A percentile compares a stretch with the other conserved stretches of the same genome.
Evolutionary conservation across 1,140 invertebrate species (phyloP).

Genomic region (Cyclargus thomasi): DNA sequence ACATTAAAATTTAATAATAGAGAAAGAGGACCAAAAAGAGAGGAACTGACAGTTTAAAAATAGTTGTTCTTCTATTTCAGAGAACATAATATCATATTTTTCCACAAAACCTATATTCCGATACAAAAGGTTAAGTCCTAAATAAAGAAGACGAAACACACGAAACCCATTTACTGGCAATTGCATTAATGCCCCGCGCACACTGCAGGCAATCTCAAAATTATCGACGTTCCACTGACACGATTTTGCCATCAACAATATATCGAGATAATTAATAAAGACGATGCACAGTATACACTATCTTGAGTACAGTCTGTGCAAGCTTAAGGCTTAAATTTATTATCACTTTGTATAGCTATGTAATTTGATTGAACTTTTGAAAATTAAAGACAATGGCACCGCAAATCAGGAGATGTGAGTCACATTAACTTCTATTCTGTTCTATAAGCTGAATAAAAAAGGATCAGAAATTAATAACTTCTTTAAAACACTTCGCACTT

Average conservation of each 20-base stretch:
- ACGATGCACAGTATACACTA: neutral
- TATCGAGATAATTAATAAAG: constrained; percentile 1
- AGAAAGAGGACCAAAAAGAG: neutral
- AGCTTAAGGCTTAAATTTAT: too few species aligned
- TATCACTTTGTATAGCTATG: too few species aligned
- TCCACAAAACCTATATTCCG: constrained; percentile 5
- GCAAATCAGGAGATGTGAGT: too few species aligned
- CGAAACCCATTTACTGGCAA: constrained; percentile 17
- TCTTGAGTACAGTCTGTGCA: neutral
- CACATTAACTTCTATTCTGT: too few species aligned
- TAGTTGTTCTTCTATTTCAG: neutral
- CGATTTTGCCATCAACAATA: neutral
- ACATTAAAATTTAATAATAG: neutral
- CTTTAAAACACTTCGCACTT: too few species aligned
- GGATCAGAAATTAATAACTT: too few species aligned
- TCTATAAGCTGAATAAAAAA: too few species aligned
- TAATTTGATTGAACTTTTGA: too few species aligned
- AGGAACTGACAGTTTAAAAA: neutral
- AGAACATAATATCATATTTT: neutral
- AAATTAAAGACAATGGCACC: too few species aligned
- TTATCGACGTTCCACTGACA: neutral
- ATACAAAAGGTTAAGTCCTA: constrained; percentile 10
- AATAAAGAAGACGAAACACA: constrained; percentile 12
- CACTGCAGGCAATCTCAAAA: constrained; percentile 5
- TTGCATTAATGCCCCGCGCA: constrained; percentile 8